Conservation (phyloP, 2,797 vertebrate species). For the Tangara arthus region DNA sequence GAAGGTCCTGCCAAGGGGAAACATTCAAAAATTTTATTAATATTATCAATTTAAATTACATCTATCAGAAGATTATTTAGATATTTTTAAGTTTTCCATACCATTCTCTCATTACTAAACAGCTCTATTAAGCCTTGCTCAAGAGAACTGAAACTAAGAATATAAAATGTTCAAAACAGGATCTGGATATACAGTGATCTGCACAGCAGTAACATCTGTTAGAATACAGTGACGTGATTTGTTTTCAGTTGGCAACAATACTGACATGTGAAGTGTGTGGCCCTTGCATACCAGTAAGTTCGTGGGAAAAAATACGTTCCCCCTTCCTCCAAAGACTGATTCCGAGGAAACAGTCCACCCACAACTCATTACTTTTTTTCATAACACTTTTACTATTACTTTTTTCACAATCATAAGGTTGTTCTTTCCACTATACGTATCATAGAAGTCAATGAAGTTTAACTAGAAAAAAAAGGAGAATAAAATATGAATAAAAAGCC, state of each 20-base stretch:
- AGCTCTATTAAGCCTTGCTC: neutral
- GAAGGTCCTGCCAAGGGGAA: neutral
- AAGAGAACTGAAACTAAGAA: neutral
- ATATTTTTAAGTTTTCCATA: neutral
- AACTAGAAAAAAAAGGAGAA: neutral
- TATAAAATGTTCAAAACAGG: neutral
- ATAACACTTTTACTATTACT: too few relatives aligned
- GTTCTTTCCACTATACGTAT: neutral
- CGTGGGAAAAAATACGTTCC: neutral
- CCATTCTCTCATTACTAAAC: neutral
- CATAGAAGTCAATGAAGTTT: neutral
- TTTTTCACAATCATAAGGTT: neutral
- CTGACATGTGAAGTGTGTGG: neutral
- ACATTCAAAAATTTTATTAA: neutral
- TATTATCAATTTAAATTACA: neutral
- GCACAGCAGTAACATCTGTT: neutral
- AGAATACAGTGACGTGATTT: neutral
- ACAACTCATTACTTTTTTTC: neutral
- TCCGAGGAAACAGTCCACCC: neutral
- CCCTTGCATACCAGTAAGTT: neutral
- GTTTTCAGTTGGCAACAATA: neutral
- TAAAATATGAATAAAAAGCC: neutral
- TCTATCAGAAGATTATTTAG: neutral
- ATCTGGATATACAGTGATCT: neutral
- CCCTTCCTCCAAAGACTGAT: neutral